Conservation (phyloP, 2,113 vertebrate species). For the Macquaria australasica region DNA sequence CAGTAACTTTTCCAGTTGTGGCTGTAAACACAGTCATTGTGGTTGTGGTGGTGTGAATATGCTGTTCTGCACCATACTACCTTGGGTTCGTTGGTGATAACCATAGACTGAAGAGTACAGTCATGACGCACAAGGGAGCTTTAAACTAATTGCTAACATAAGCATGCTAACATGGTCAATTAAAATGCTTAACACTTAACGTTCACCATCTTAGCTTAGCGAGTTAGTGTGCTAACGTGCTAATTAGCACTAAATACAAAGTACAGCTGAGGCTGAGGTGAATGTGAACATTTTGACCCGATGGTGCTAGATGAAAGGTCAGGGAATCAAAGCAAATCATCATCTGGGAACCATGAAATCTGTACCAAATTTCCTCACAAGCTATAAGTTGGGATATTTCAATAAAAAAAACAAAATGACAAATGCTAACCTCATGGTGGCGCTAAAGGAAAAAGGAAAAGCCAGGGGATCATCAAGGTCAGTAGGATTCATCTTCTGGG, state of each 20-base stretch:
- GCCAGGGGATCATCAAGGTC: not conserved
- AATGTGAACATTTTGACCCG: too few species aligned
- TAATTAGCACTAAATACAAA: too few species aligned
- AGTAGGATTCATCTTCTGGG: not conserved
- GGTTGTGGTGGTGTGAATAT: not conserved
- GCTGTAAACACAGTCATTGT: not conserved
- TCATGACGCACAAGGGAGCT: too few species aligned
- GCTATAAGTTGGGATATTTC: not conserved
- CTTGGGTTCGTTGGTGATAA: not conserved
- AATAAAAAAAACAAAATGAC: not conserved
- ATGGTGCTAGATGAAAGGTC: too few species aligned
- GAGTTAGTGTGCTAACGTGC: too few species aligned
- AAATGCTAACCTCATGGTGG: not conserved
- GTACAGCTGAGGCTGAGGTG: too few species aligned
- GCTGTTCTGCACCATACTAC: not conserved
- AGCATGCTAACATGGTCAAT: not conserved
- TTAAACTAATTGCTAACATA: not conserved
- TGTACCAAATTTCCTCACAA: not conserved
- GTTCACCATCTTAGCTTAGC: not conserved
- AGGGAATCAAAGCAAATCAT: too few species aligned
- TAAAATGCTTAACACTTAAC: too few species aligned
- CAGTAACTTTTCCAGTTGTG: not conserved
- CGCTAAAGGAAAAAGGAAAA: not conserved
- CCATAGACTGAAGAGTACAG: too few species aligned
- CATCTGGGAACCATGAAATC: not conserved